Base-by-base conservation (phyloP, 2,113 vertebrate genomes). In the Ivindomyrus marchei region DNA sequence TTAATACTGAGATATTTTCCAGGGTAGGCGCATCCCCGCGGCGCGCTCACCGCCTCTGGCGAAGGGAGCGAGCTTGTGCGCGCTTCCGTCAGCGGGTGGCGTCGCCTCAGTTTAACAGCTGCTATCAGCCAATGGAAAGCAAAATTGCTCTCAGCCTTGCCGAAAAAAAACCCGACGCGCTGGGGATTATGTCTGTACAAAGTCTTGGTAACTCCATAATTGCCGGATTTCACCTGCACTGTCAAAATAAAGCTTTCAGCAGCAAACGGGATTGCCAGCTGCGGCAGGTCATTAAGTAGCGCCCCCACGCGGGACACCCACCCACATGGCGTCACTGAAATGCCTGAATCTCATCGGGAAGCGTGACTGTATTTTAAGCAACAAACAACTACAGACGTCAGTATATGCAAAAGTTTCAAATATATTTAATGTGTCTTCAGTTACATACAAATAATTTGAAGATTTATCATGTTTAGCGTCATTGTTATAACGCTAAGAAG, bases 91-190 rank as follows among this genome's bases (percentile, higher is more conserved):
- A 7, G 88, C 62, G 62, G 39, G 39, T n/a, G 62, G 10, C 2
- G 66, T 46, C 45, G 47, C 36, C 50, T 56, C 19, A 70, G 84
- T 87, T 50, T 27, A 86, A 27, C 47, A n/a, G 84, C 27, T 6
- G 46, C 56, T 21, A 50, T 27, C 83, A 90, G 42, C 89, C 89
- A 90, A 86, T 86, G 45, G 84, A 50, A 80, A 80, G 36, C 74
- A 80, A 80, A 80, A 80, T 17, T 80, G 74, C 74, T 80, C 74
- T 80, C 74, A 39, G 74, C 27, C 11, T 80, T 80, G 70, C 70
- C 31, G 36, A 53, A 53, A 74, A 66, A 36, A 39, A 36, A 36
- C 13, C 70, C 31, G 31, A 39, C 70, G 36, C 70, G 70, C 70
- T 39, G 74, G 15, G 74, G 74, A 80, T 80, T 80, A 80, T 19